A percentile compares a stretch with the other conserved stretches of the same genome.
Evolutionary conservation across 2,888 invertebrate species (phyloP).

Genomic region (Apamea sordens): DNA sequence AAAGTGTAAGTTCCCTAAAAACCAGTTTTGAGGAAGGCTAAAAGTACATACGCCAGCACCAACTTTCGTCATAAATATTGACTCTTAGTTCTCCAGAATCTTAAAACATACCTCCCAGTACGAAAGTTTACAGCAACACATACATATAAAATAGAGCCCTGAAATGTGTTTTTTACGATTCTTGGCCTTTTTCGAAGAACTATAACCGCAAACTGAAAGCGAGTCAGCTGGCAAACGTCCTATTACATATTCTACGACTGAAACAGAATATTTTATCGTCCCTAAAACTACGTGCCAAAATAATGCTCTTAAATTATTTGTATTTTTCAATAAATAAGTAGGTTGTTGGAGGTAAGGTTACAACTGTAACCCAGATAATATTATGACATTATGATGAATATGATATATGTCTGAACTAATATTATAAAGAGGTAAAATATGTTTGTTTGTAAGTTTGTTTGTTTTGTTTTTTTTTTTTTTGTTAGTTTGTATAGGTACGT

Average conservation of each 20-base stretch:
- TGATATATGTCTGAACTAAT: not conserved
- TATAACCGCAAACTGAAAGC: constrained; percentile 45
- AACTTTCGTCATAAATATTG: constrained; percentile 27
- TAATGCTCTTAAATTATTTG: constrained; percentile 25
- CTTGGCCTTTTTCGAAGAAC: constrained; percentile 51
- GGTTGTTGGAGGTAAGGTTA: not conserved
- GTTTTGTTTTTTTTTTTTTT: too few species aligned
- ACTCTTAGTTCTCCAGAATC: constrained; percentile 28
- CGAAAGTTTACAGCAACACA: constrained; percentile 38
- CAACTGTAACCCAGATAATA: not conserved
- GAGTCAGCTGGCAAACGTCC: constrained; percentile 62
- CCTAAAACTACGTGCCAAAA: constrained; percentile 37
- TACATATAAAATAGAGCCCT: constrained; percentile 37
- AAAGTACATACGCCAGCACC: not conserved
- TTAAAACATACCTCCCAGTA: constrained; percentile 28
- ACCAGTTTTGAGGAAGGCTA: not conserved
- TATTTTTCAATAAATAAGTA: constrained; percentile 3
- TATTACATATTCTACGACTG: constrained; percentile 55
- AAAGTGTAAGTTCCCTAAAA: not conserved
- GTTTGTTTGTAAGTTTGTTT: not conserved
- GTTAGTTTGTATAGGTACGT: too few species aligned
- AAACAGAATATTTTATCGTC: constrained; percentile 48
- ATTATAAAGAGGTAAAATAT: not conserved
- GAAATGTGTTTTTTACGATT: constrained; percentile 58
- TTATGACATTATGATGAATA: not conserved